Percentiles rank a stretch among this genome's conserved stretches.
phyloP scores from a whole-genome alignment of 2,888 invertebrate genomes.

The Synanthedon vespiformis region DNA sequence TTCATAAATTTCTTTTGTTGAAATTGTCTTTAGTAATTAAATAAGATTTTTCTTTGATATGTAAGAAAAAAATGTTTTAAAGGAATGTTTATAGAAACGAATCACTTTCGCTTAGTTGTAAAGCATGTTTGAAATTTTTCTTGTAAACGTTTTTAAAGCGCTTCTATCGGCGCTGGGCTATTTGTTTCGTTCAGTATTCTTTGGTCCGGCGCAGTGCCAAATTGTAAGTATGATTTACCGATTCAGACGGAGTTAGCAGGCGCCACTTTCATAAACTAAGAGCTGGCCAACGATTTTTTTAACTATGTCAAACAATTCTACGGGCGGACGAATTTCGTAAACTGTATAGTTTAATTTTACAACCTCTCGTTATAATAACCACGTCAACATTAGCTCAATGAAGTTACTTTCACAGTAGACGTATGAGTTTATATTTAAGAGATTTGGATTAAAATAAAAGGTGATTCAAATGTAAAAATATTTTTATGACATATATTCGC shows the following conservation, averaged over 20 bases:
- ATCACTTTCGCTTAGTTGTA: background rate
- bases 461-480: too few species aligned
- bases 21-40: background rate
- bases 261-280: slow-evolving; percentile 8
- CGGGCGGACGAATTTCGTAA: background rate
- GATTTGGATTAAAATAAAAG: too few species aligned
- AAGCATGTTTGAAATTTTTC: background rate
- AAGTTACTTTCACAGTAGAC: background rate
- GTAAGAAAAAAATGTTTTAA: background rate
- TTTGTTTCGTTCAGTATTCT: slow-evolving; percentile 11
- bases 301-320: slow-evolving; percentile 27
- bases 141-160: background rate
- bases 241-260: slow-evolving; percentile 16
- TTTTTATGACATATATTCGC: too few species aligned
- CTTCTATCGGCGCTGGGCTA: slow-evolving; percentile 5
- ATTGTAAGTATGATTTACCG: slow-evolving; percentile 48
- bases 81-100: background rate
- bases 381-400: background rate
- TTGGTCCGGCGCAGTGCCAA: slow-evolving; percentile 50
- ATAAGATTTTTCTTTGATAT: background rate
- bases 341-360: background rate
- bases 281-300: slow-evolving; percentile 36
- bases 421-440: background rate
- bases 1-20: slow-evolving; percentile 1
- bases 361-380: background rate